Evolutionary conservation across 2,797 vertebrate genomes (phyloP), one percentile per base, ranked within the genome.

Genomic region (Diplodus sargus): DNA sequence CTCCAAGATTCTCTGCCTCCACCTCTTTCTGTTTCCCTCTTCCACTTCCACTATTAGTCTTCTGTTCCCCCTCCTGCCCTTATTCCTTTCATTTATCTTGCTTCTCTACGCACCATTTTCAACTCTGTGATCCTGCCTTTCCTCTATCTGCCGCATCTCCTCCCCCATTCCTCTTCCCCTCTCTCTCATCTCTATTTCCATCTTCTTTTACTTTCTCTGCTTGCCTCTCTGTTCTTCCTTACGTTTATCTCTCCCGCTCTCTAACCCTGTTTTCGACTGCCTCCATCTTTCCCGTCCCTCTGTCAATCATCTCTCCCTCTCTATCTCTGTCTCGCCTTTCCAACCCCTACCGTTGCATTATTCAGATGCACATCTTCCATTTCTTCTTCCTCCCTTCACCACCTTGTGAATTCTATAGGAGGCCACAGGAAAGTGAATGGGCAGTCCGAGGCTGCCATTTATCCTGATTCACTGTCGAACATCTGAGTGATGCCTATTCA

Each of bases 391-490:
- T 74, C 28, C 63, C 22, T 34, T 52, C 74, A 51, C 57, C 49
- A 79, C 76, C 66, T 70, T 74, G 47, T 77, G 60, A 69, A 88
- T 85, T 86, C 83, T 79, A 73, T 85, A 78, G 74, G 72, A 76
- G 74, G 65, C 74, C 51, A 70, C n/a, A 18, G 77, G 69, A 81
- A 76, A 80, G 74, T 70, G 70, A 83, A 82, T 34, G 53, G 76
- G 81, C 76, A 62, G 79, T 74, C 75, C 28, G 18, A 56, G 74
- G 78, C 62, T 76, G 74, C 78, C 79, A 87, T 92, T 92, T 90
- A 88, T 89, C 76, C 79, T 62, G 74, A 85, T 86, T 84, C 87
- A 73, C 87, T 90, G 88, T 91, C 90, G 88, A 83, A 74, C 69
- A 89, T 75, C 62, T 74, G 87, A 91, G 51, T 90, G 90, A 90